Percentiles rank a stretch among this genome's conserved stretches.
These are phyloP conservation scores for Acrobeloides nanus DNA, from an alignment of 2,888 invertebrate genomes.

Conservation along the genomic window DNA sequence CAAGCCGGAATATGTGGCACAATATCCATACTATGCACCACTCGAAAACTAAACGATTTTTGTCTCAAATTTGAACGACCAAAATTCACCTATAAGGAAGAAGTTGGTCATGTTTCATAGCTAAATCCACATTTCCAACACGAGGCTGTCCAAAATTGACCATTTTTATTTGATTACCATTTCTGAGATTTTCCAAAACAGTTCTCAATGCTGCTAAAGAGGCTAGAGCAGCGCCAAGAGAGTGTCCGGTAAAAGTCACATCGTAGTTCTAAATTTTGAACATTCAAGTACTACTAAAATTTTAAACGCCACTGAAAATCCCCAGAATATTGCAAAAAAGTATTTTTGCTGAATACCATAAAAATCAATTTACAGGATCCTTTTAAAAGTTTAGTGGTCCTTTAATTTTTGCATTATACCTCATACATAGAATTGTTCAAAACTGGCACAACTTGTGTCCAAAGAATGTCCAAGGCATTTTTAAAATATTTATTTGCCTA, in stretches of 20 bases:
- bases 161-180: slow-evolving; percentile 30
- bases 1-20: slow-evolving; percentile 47
- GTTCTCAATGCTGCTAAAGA: slow-evolving; percentile 40
- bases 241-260: slow-evolving; percentile 46
- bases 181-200: slow-evolving; percentile 29
- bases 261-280: slow-evolving; percentile 28
- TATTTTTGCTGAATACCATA: too few species aligned
- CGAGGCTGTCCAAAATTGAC: slow-evolving; percentile 47
- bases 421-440: slow-evolving; percentile 25
- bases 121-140: slow-evolving; percentile 36
- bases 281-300: too few species aligned
- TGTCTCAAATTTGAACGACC: neutral
- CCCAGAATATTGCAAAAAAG: too few species aligned
- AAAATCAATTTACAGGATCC: too few species aligned
- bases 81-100: slow-evolving; percentile 31
- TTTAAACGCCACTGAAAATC: too few species aligned
- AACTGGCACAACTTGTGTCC: slow-evolving; percentile 28
- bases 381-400: too few species aligned
- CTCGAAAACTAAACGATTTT: slow-evolving; percentile 34
- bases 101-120: slow-evolving; percentile 30
- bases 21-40: slow-evolving; percentile 39
- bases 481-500: slow-evolving; percentile 43
- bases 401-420: too few species aligned
- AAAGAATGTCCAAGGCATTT: slow-evolving; percentile 35
- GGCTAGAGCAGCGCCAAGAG: slow-evolving; percentile 45